Conservation (phyloP, 2,888 invertebrate species). For the Tholera decimalis region DNA sequence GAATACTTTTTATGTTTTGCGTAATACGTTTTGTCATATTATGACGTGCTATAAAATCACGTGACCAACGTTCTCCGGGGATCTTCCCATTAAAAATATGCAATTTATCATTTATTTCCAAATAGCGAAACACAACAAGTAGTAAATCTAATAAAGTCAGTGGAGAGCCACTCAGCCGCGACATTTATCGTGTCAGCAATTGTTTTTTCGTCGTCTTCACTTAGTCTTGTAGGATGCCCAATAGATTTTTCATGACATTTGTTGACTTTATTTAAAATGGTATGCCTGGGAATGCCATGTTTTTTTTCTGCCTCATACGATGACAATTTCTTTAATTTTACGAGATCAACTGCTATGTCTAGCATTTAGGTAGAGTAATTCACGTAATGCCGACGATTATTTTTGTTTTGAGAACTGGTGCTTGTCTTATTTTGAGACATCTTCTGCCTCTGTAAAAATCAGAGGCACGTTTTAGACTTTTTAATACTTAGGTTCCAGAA, state of each 20-base stretch:
- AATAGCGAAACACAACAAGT: neutral
- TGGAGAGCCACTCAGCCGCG: no score
- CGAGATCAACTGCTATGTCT: neutral
- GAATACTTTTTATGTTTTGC: no score
- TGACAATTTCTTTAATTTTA: neutral
- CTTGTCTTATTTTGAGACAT: neutral
- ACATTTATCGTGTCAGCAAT: no score
- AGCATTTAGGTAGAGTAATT: slow-evolving; percentile 1
- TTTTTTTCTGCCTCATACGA: neutral
- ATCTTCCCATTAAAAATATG: no score
- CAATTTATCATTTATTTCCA: no score
- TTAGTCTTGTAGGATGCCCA: neutral
- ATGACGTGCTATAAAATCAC: no score
- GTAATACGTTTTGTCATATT: no score
- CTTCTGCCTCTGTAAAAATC: neutral
- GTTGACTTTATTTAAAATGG: neutral
- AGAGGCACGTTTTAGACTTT: neutral
- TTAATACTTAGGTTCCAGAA: neutral
- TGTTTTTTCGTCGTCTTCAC: neutral
- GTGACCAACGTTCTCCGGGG: no score
- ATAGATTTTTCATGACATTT: neutral
- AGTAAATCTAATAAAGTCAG: neutral
- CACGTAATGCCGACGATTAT: neutral
- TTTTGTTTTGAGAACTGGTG: neutral
- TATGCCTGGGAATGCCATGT: slow-evolving; percentile 1